phyloP scores from a whole-genome alignment of 1,140 invertebrate species.

The Neelides sp. region DNA sequence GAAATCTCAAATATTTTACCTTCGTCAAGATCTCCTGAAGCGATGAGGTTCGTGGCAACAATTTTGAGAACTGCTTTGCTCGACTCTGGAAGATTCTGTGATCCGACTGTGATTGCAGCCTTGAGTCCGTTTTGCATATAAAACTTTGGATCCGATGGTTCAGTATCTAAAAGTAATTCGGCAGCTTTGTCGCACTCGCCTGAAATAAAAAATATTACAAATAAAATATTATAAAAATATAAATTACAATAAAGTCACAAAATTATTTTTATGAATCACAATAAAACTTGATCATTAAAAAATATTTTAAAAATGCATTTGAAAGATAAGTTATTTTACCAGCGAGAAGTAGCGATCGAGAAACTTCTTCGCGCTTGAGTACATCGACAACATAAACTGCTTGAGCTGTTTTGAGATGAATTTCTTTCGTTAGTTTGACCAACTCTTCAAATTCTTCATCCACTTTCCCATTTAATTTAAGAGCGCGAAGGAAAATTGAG shows the following conservation, averaged over 20 bases:
- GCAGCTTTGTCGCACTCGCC: conserved; percentile 26
- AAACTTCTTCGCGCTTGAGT: conserved; percentile 25
- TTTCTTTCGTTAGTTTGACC: conserved; percentile 22
- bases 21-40: conserved; percentile 22
- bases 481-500: no score
- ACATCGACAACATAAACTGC: conserved; percentile 22
- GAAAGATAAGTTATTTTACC: conserved; percentile 8
- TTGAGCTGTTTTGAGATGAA: conserved; percentile 23
- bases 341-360: conserved; percentile 17
- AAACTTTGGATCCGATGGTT: conserved; percentile 16
- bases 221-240: no score
- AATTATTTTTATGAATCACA: neutral
- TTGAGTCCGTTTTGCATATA: conserved; percentile 28
- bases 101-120: conserved; percentile 20
- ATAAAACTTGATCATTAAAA: no score
- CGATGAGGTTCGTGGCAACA: conserved; percentile 27
- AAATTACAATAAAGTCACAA: neutral
- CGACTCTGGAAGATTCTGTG: conserved; percentile 19
- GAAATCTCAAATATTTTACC: neutral
- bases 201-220: conserved; percentile 5
- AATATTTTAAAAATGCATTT: no score
- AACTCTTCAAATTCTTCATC: no score
- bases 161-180: conserved; percentile 27
- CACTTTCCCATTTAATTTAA: no score
- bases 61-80: conserved; percentile 30